phyloP scores from a whole-genome alignment of 2,113 vertebrate species.

The Monarcha castaneiventris region DNA sequence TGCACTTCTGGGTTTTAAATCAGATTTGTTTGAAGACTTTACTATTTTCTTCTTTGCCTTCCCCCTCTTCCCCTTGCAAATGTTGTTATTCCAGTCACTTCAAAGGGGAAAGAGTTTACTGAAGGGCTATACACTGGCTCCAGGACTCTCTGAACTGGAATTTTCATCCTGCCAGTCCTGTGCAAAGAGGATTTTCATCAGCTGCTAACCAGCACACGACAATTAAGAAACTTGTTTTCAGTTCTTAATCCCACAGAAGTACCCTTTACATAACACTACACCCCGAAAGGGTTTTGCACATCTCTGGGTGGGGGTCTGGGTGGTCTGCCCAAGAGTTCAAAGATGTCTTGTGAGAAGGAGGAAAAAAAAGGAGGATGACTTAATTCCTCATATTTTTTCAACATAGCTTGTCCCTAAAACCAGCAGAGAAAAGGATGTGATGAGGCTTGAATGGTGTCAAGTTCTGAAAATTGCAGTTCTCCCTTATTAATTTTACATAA shows the following conservation, averaged over 20 bases:
- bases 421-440: background rate
- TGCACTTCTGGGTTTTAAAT: background rate
- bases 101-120: background rate
- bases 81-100: background rate
- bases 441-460: background rate
- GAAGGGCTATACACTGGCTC: background rate
- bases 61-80: background rate
- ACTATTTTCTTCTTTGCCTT: background rate
- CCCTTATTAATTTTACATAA: background rate
- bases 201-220: background rate
- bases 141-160: background rate
- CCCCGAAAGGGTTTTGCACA: background rate
- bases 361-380: background rate
- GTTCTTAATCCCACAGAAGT: background rate
- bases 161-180: background rate
- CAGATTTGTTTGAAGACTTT: background rate
- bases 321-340: background rate
- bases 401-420: background rate
- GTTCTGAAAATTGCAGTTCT: background rate
- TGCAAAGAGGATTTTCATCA: background rate
- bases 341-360: background rate
- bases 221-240: background rate
- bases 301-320: background rate
- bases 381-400: background rate
- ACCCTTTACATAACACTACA: background rate